Evolutionary conservation across 2,113 vertebrate species (phyloP), one percentile per base, ranked within the genome.

Genomic region (Oreochromis aureus): DNA sequence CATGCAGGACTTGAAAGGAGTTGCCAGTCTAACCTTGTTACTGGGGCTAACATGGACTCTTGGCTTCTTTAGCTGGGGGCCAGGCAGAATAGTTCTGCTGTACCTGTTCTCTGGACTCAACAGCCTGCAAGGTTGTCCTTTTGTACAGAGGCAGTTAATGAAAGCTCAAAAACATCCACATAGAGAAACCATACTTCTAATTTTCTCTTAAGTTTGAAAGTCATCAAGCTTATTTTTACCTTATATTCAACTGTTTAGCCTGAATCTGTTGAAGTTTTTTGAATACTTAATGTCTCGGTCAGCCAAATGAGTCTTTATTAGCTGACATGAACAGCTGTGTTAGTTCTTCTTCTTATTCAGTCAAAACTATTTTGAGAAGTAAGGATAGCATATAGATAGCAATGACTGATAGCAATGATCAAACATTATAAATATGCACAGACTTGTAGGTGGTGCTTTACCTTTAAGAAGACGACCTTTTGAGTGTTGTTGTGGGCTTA

Each of bases 61-160:
- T 87, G 97, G 95, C 51, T 98, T 98, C 95, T 97, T 98, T 15
- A 96, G 97, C 58, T 98, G 96, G 96, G 97, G 96, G 46, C 93
- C 97, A 1, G 93, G 95, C 32, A 96, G 95, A 88, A 86, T 97
- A 34, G 87, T 97, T 71, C 96, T 98, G 87, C 93, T 98, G 32
- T 99, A 98, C 89, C 89, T 98, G 73, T 99, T 99, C 95, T 90
- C 97, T 86, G 96, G 96, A 89, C 97, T 97, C 87, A 99, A 98
- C 94, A 97, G 95, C 15, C 93, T 98, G 63, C 98, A 98, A 98
- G 98, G 98, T 98, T 19, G 6, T 10, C 4, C 53, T 55, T 66
- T 19, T 41, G 48, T 46, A 8, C 27, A 18, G 27, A 46, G 16
- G 84, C 6, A n/a, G 44, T 32, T 51, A 51, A 51, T 69, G 27